Base-by-base conservation (phyloP, 2,888 invertebrate species). In the Leuctra nigra region DNA sequence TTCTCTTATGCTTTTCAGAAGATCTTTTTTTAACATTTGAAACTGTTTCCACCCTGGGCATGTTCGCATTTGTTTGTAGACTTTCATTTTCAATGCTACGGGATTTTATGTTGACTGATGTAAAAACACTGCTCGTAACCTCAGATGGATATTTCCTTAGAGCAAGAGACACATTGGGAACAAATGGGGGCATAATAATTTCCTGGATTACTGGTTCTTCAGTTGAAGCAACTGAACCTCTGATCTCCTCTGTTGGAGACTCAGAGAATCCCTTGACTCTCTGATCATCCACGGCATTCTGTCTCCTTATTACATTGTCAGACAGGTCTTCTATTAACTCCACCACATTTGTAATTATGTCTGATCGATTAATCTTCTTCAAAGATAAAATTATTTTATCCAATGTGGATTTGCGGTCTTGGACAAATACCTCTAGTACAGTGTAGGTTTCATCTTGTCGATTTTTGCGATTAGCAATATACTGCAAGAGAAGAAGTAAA, bases 321-420 rank as follows among this genome's bases (percentile, higher is more conserved):
- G 20, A 20, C n/a, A n/a, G n/a, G n/a, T n/a, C n/a, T n/a, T n/a
- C n/a, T n/a, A n/a, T n/a, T n/a, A n/a, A n/a, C n/a, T 29, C 20
- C 2, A 4, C 11, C 35, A 50, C 29, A 9, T 25, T 20, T 7
- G 23, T 22, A 41, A 56, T 53, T 9, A 56, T 53, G 39, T 56
- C 56, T n/a, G 22, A 53, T 41, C 56, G 39, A 20, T 44, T 22
- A 20, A 56, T 53, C 22, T 53, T 29, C 9, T 56, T 6, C 23
- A 56, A 29, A 1, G 50, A 41, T 14, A 22, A 33, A 16, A 56
- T 53, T 2, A 53, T 29, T 20, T 56, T 56, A 44, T 53, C 53
- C 16, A 56, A 33, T 1, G 56, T 56, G 6, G 56, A 24, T 44
- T 53, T 46, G 18, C 23, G 22, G 9, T 29, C 14, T 16, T 54